These are phyloP conservation scores for Ancistrus triradiatus DNA, from an alignment of 2,113 vertebrate species.

Conservation along the genomic window DNA sequence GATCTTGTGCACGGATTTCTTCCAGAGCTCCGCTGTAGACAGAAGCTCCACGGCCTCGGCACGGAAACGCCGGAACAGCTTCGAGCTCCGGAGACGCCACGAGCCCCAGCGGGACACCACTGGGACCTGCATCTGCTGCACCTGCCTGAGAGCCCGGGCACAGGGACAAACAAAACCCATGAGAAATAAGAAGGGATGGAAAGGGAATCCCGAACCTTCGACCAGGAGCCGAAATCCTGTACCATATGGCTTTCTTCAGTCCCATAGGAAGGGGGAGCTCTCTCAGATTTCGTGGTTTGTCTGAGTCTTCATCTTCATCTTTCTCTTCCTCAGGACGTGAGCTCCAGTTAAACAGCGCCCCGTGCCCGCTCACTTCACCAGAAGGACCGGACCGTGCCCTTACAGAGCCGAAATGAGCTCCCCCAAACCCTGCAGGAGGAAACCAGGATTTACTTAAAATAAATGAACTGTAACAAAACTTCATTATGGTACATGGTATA, in stretches of 20 bases:
- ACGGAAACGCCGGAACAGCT: constrained; percentile 47
- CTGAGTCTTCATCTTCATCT: constrained; percentile 14
- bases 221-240: too few species aligned
- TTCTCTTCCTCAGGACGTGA: constrained; percentile 33
- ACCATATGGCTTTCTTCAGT: constrained; percentile 64
- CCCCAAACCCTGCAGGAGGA: constrained; percentile 22
- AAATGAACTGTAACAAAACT: not conserved
- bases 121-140: constrained; percentile 59
- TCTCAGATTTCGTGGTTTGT: constrained; percentile 40
- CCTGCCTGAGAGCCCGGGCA: constrained; percentile 62
- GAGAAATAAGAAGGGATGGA: too few species aligned
- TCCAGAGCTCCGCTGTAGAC: constrained; percentile 60
- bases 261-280: constrained; percentile 55
- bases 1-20: constrained; percentile 64
- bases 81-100: constrained; percentile 55
- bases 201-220: too few species aligned
- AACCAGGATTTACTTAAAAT: not conserved
- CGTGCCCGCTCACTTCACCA: constrained; percentile 32
- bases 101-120: constrained; percentile 55
- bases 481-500: not conserved
- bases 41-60: constrained; percentile 32
- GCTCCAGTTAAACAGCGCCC: constrained; percentile 51
- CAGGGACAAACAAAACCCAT: not conserved
- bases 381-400: constrained; percentile 44
- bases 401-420: constrained; percentile 30